Evolutionary conservation across 2,113 vertebrate species (phyloP).

Genomic region (Trematomus loennbergii): DNA sequence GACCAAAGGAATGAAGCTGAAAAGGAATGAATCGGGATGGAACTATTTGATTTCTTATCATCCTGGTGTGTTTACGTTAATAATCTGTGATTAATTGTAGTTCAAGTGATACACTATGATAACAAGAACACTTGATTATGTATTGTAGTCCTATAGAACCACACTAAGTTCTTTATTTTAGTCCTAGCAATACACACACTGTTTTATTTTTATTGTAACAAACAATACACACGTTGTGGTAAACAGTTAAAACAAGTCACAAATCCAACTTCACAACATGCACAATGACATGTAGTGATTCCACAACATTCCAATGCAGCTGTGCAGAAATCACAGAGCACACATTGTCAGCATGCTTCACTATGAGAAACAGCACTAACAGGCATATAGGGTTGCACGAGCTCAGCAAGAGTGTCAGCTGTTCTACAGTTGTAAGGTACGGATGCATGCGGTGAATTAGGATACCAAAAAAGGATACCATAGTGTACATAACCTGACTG

Average conservation of each 20-base stretch:
- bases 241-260: accelerated
- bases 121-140: too few relatives aligned
- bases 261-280: not conserved
- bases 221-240: not conserved
- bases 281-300: not conserved
- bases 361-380: constrained; percentile 2
- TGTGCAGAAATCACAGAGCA: too few relatives aligned
- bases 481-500: not conserved
- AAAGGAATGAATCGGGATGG: not conserved
- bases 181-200: too few relatives aligned
- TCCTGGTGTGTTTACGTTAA: not conserved
- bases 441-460: not conserved
- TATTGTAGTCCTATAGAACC: too few relatives aligned
- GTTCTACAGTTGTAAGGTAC: not conserved
- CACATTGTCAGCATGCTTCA: constrained; percentile 4
- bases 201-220: too few relatives aligned
- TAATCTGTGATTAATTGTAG: not conserved
- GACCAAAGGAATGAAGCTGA: not conserved
- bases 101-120: too few relatives aligned
- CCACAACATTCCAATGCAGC: constrained; percentile 33
- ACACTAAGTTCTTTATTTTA: too few relatives aligned
- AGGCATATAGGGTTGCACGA: constrained; percentile 30
- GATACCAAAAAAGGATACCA: not conserved
- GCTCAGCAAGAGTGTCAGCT: constrained; percentile 45
- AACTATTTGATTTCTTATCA: not conserved